A percentile compares a stretch with the other conserved stretches of the same genome.
Conservation (phyloP, 2,113 vertebrate species). For the Puntigrus tetrazona region DNA sequence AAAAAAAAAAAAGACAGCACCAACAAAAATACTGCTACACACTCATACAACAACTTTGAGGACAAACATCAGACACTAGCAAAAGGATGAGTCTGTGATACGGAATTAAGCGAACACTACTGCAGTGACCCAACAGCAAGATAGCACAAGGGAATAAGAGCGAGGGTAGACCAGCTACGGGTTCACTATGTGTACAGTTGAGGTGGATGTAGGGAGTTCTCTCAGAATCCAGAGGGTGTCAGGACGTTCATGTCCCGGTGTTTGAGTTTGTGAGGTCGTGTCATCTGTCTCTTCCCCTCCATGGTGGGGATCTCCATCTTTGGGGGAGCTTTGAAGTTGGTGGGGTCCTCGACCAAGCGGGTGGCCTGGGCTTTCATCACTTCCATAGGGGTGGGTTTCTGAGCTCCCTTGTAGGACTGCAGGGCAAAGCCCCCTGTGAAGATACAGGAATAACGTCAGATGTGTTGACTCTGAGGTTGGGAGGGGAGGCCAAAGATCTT, state of each 20-base stretch:
- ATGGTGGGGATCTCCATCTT: slow-evolving; percentile 85
- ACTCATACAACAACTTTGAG: background rate
- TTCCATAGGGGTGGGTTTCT: slow-evolving; percentile 91
- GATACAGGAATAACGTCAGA: background rate
- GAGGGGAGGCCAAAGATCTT: background rate
- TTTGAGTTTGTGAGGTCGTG: slow-evolving; percentile 82
- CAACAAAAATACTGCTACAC: background rate
- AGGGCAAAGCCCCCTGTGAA: slow-evolving; percentile 83
- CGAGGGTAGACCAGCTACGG: slow-evolving; percentile 36
- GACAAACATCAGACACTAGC: background rate
- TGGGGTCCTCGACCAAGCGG: slow-evolving; percentile 75
- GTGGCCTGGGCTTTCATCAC: slow-evolving; percentile 85
- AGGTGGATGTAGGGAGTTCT: slow-evolving; percentile 29
- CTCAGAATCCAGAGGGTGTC: slow-evolving; percentile 77
- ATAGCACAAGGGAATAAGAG: background rate
- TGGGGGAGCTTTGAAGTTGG: slow-evolving; percentile 80
- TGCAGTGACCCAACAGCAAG: slow-evolving; percentile 22
- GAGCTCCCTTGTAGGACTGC: slow-evolving; percentile 86
- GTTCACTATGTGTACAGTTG: background rate
- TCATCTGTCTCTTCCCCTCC: slow-evolving; percentile 77
- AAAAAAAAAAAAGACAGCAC: background rate
- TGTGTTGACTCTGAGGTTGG: background rate
- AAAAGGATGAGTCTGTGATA: background rate
- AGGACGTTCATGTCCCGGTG: slow-evolving; percentile 79
- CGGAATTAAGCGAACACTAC: background rate